Evolutionary conservation across 2,888 invertebrate species (phyloP), one percentile per base, ranked within the genome.

Genomic region (Mimas tiliae): DNA sequence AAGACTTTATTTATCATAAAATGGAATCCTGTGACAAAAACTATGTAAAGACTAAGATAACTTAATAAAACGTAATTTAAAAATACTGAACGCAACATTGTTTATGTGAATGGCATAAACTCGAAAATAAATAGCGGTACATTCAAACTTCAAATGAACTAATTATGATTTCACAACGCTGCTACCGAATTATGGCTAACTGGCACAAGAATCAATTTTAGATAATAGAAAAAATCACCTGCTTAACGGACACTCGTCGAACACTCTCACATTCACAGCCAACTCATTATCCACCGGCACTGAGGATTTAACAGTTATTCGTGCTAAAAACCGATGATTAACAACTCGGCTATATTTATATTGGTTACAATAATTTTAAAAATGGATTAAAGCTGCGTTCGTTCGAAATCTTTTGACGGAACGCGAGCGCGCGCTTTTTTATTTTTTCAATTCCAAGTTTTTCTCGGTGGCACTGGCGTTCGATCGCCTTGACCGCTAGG

Each of bases 271-370:
- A 91, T 89, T 89, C 90, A 91, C 89, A 81, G 84, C 83, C 86
- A 88, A 87, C 87, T 91, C 90, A 91, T 91, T 88, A 91, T 90
- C 89, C 88, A 88, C 85, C 83, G 86, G 77, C 88, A 89, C 89
- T 85, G 83, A 82, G 81, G 78, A 81, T 80, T 84, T 85, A 89
- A 91, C 90, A 88, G 91, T 91, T 90, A 90, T 84, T 86, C 81
- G 86, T 85, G 87, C 84, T 86, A 85, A 86, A 86, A 87, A 72
- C 70, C 75, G 73, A 79, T 77, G 82, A 87, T 86, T 85, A 85
- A 83, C 79, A 81, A 81, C 78, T 73, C 66, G 66, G 65, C 63
- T 62, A 67, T 45, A 67, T 64, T 64, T 67, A 65, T 38, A 38
- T 51, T 34, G n/a, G 34, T 51, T 58, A 62, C 21, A 42, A 42